Evolutionary conservation across 2,113 vertebrate genomes (phyloP).

Genomic region (Nettapus auritus): DNA sequence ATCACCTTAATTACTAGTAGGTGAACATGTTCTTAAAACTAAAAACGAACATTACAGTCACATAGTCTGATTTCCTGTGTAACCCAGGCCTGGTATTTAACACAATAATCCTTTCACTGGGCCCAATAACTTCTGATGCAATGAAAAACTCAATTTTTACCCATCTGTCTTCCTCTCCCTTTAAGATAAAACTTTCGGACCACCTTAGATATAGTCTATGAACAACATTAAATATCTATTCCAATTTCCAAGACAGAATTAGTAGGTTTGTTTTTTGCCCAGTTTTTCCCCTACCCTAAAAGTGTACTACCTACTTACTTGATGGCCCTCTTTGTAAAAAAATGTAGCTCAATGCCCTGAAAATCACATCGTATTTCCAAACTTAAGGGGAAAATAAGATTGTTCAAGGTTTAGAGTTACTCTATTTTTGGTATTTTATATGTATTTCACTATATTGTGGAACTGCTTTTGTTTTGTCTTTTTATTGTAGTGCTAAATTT

Average conservation of each 20-base stretch:
- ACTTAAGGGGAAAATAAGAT: background rate
- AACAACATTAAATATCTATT: background rate
- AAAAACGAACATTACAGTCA: background rate
- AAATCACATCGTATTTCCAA: constrained; percentile 53
- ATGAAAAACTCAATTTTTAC: background rate
- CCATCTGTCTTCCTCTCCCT: background rate
- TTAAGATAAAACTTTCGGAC: background rate
- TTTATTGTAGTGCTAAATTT: constrained; percentile 65
- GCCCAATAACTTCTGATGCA: background rate
- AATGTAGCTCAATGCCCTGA: background rate
- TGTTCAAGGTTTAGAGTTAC: background rate
- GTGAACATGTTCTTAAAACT: background rate
- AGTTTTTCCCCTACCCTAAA: background rate
- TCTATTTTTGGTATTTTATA: constrained; percentile 33
- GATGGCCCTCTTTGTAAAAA: background rate
- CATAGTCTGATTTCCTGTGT: background rate
- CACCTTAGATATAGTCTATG: background rate
- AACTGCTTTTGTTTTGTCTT: constrained; percentile 41
- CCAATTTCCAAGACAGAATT: background rate
- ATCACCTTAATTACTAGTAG: background rate
- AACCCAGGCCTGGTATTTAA: background rate
- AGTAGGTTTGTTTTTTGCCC: background rate
- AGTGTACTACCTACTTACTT: background rate
- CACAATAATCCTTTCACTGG: background rate
- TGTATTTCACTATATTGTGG: constrained; percentile 7